A percentile compares a stretch with the other conserved stretches of the same genome.
Conservation (phyloP, 2,113 vertebrate genomes). For the Puntigrus tetrazona region DNA sequence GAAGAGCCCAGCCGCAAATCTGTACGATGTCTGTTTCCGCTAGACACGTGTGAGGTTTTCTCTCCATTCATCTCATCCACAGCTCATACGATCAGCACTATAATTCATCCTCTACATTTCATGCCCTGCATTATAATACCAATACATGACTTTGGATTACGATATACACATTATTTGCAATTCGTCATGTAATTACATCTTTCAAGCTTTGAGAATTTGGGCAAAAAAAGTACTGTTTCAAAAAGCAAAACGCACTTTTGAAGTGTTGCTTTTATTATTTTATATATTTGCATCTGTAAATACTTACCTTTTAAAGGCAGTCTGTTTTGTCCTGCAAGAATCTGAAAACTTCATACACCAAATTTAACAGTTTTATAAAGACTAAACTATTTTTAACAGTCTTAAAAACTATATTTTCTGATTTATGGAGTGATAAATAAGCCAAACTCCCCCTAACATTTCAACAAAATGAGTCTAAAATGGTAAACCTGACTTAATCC, state of each 20-base stretch:
- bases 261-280: too few species aligned
- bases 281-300: too few species aligned
- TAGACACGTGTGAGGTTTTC: neutral
- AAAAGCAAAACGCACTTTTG: too few species aligned
- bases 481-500: neutral
- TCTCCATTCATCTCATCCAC: neutral
- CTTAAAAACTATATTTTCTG: neutral
- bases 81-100: neutral
- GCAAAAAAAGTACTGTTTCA: too few species aligned
- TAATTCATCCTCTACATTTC: neutral
- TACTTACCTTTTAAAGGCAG: too few species aligned
- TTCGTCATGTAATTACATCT: neutral
- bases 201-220: neutral
- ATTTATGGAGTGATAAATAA: neutral
- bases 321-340: too few species aligned
- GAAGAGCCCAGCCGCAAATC: too few species aligned
- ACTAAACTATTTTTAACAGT: too few species aligned
- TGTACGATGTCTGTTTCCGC: too few species aligned
- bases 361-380: neutral
- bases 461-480: neutral
- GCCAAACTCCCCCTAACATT: neutral
- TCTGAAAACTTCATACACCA: too few species aligned
- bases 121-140: neutral
- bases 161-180: neutral
- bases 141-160: neutral